phyloP scores from a whole-genome alignment of 2,113 vertebrate species.

The Gnathonemus echidnorhynchus region DNA sequence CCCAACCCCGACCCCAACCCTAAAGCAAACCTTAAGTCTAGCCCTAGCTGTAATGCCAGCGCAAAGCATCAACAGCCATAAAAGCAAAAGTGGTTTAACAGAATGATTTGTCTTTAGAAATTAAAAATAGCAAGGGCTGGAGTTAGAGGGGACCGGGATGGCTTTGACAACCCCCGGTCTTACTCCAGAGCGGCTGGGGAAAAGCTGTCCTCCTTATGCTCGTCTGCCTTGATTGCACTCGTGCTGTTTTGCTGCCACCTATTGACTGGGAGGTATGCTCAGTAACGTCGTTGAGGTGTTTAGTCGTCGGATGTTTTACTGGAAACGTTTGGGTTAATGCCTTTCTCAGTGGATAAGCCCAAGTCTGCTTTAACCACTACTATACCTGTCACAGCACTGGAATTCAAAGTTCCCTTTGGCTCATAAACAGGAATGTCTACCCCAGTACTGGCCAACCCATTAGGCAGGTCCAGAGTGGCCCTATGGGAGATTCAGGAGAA shows the following conservation, averaged over 20 bases:
- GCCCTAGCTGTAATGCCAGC: not conserved
- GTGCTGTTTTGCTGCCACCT: constrained; percentile 48
- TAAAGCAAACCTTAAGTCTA: not conserved
- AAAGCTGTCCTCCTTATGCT: not conserved
- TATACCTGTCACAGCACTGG: not conserved
- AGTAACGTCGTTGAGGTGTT: not conserved
- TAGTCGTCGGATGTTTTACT: not conserved
- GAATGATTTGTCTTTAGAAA: constrained; percentile 33
- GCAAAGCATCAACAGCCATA: not conserved
- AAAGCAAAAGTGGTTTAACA: constrained; percentile 25
- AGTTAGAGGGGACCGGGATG: not conserved
- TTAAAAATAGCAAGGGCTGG: constrained; percentile 26
- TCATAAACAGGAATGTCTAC: not conserved
- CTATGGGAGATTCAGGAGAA: not conserved
- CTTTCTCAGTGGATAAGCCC: not conserved
- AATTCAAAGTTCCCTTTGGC: not conserved
- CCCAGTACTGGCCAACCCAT: not conserved
- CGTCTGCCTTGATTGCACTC: not conserved
- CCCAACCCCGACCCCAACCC: not conserved
- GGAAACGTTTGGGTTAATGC: not conserved
- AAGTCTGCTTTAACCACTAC: not conserved
- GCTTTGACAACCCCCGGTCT: not conserved
- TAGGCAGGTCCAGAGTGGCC: not conserved
- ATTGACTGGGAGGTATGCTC: constrained; percentile 27
- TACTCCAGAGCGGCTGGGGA: constrained; percentile 2